These are phyloP conservation scores for Entosphenus tridentatus DNA, from an alignment of 2,113 vertebrate species.

Conservation along the genomic window DNA sequence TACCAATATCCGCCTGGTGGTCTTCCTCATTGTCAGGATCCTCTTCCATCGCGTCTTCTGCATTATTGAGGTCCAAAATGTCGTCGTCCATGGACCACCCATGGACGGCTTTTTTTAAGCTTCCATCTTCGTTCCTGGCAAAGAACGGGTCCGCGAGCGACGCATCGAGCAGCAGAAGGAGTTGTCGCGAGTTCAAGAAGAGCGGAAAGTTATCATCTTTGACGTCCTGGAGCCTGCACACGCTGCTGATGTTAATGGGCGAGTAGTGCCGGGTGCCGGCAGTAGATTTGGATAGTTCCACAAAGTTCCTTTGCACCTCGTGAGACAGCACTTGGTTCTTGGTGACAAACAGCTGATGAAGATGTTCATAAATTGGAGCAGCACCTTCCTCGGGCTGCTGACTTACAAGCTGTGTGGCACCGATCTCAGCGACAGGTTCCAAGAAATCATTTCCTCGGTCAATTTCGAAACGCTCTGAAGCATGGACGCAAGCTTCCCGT, in stretches of 20 bases:
- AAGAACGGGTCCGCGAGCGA: conserved; percentile 36
- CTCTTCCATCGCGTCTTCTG: conserved; percentile 10
- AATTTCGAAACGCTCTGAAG: too few species aligned
- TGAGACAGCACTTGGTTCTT: conserved; percentile 41
- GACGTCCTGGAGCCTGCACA: conserved; percentile 32
- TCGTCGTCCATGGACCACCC: conserved; percentile 35
- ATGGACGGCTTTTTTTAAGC: conserved; percentile 24
- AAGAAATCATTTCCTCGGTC: too few species aligned
- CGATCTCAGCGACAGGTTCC: too few species aligned
- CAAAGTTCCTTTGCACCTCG: conserved; percentile 39
- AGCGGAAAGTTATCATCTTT: conserved; percentile 35
- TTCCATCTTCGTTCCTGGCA: conserved; percentile 37
- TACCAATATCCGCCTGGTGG: accelerated
- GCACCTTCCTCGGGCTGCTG: neutral
- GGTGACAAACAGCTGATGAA: conserved; percentile 38
- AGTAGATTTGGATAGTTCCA: conserved; percentile 35
- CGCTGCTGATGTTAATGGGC: conserved; percentile 20
- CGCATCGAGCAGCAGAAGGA: conserved; percentile 32
- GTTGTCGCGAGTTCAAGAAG: conserved; percentile 34
- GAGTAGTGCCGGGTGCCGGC: conserved; percentile 31
- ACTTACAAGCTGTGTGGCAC: too few species aligned
- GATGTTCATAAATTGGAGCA: conserved; percentile 20
- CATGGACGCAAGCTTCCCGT: too few species aligned
- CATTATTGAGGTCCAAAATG: neutral
- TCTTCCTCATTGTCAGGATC: conserved; percentile 22